A percentile compares a stretch with the other conserved stretches of the same genome.
Conservation (phyloP, 2,113 vertebrate species). For the Syngnathoides biaculeatus region DNA sequence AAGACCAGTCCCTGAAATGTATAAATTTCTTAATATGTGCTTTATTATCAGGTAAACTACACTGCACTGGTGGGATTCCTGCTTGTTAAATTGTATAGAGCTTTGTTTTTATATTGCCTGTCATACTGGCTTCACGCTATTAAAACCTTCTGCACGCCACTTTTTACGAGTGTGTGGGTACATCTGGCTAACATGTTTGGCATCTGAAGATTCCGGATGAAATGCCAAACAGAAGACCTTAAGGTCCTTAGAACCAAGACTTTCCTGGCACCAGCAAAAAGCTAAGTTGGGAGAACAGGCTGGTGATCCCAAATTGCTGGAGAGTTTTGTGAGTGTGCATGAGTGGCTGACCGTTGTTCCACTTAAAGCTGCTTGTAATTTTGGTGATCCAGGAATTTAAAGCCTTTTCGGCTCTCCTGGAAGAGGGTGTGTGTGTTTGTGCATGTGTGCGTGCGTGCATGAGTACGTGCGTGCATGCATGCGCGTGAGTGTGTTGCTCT, state of each 20-base stretch:
- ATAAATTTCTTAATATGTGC: not conserved
- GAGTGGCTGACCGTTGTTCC: conserved; percentile 37
- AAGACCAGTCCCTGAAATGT: not conserved
- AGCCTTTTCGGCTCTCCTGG: conserved; percentile 33
- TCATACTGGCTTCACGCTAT: conserved; percentile 60
- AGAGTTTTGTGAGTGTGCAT: conserved; percentile 7
- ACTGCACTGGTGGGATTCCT: conserved; percentile 46
- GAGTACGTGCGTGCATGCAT: conserved; percentile 40
- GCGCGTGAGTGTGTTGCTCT: conserved; percentile 6
- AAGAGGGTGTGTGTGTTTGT: conserved; percentile 42
- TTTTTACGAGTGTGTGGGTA: conserved; percentile 65
- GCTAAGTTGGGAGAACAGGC: conserved; percentile 23
- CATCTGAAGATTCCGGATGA: conserved; percentile 41
- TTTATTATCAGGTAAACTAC: conserved; percentile 10
- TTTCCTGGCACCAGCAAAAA: conserved; percentile 47
- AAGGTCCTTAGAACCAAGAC: conserved; percentile 41
- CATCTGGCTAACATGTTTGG: conserved; percentile 68
- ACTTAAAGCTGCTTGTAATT: conserved; percentile 46
- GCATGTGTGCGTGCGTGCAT: conserved; percentile 33
- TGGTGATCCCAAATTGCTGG: conserved; percentile 15
- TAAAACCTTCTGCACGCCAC: conserved; percentile 66
- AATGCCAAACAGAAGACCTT: conserved; percentile 48
- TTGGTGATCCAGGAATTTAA: conserved; percentile 42
- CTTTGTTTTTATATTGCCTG: conserved; percentile 65
- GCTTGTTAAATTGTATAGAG: conserved; percentile 67